Evolutionary conservation across 1,140 invertebrate genomes (phyloP).

Genomic region (Lordiphosa stackelbergi): DNA sequence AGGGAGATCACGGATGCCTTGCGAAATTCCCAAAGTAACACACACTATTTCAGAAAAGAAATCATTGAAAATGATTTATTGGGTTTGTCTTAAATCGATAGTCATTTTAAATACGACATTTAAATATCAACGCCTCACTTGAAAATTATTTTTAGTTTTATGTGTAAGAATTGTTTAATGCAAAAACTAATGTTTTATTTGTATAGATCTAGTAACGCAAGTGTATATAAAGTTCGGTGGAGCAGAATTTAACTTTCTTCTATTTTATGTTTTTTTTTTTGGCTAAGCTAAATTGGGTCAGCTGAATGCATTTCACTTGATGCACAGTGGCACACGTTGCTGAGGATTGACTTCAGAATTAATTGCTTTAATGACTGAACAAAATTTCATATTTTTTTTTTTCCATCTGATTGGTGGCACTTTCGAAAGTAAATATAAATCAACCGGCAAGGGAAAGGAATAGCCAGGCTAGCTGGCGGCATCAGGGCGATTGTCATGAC

Average conservation of each 20-base stretch:
- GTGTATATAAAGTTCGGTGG: no score
- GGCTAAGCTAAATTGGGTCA: conserved; percentile 46
- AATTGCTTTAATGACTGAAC: conserved; percentile 53
- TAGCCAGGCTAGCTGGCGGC: conserved; percentile 34
- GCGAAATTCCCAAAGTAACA: no score
- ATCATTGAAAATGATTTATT: no score
- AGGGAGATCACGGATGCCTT: no score
- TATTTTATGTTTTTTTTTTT: conserved; percentile 20
- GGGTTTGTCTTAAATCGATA: no score
- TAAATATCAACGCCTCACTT: no score
- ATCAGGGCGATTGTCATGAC: conserved; percentile 66
- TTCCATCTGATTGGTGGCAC: conserved; percentile 13
- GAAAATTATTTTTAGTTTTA: no score
- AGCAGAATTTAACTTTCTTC: neutral
- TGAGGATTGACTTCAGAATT: conserved; percentile 28
- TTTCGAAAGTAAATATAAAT: conserved; percentile 69
- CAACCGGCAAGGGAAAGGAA: conserved; percentile 31
- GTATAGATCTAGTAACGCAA: no score
- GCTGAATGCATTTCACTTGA: conserved; percentile 55
- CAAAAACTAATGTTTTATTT: no score
- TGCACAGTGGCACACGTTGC: conserved; percentile 46
- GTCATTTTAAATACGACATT: no score
- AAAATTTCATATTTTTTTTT: conserved; percentile 36
- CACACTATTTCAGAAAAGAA: no score
- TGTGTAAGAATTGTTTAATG: no score